Evolutionary conservation across 2,113 vertebrate species (phyloP).

Genomic region (Solea solea): DNA sequence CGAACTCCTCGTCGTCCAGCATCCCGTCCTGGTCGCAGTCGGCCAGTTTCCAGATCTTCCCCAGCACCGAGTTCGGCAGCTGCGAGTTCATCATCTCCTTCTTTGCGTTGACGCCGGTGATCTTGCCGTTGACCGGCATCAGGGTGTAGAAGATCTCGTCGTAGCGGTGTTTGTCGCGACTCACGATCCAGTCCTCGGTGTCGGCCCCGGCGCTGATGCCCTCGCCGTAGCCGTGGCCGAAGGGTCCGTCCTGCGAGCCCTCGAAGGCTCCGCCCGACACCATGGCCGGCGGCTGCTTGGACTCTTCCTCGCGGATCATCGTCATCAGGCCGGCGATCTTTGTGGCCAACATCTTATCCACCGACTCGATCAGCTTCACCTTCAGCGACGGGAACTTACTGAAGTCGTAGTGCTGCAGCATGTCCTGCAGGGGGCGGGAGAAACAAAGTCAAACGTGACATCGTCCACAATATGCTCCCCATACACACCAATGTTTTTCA

Average conservation of each 20-base stretch:
- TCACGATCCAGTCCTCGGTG: conserved; percentile 94
- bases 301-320: conserved; percentile 93
- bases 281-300: conserved; percentile 84
- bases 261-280: conserved; percentile 96
- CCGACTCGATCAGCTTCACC: conserved; percentile 92
- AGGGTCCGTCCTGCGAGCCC: conserved; percentile 91
- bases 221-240: conserved; percentile 94
- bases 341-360: conserved; percentile 93
- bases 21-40: conserved; percentile 94
- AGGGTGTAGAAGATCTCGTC: conserved; percentile 98
- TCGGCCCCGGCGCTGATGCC: conserved; percentile 93
- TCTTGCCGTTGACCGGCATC: conserved; percentile 94
- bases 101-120: conserved; percentile 94
- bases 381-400: conserved; percentile 95
- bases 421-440: conserved; percentile 81
- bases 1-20: conserved; percentile 97
- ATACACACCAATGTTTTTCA: too few relatives aligned
- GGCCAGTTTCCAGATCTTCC: conserved; percentile 97
- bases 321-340: conserved; percentile 92
- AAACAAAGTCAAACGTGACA: neutral
- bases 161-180: conserved; percentile 92
- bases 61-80: conserved; percentile 94
- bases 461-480: neutral
- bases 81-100: conserved; percentile 97
- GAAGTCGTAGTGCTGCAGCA: conserved; percentile 93